phyloP scores from a whole-genome alignment of 2,888 invertebrate genomes.

The Protonemura montana region DNA sequence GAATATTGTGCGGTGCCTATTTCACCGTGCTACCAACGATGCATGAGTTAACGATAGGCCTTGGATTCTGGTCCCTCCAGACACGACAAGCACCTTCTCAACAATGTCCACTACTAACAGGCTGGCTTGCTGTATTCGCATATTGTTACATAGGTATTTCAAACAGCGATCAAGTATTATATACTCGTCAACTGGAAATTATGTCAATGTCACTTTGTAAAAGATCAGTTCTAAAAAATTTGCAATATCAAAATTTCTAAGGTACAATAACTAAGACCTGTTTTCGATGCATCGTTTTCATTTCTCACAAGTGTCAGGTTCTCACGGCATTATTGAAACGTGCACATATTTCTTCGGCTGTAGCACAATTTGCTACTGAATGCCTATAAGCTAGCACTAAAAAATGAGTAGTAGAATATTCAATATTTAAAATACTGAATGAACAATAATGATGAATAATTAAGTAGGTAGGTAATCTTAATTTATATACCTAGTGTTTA shows the following conservation, averaged over 20 bases:
- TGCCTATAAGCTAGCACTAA: not conserved
- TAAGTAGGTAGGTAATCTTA: not conserved
- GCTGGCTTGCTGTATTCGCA: not conserved
- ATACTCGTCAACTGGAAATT: not conserved
- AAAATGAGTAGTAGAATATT: not conserved
- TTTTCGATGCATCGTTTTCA: not conserved
- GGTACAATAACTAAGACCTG: not conserved
- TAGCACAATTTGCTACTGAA: not conserved
- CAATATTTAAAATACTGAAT: constrained; percentile 20
- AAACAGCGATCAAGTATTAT: not conserved
- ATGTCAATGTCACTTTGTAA: constrained; percentile 21
- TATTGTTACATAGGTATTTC: not conserved
- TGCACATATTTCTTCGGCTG: not conserved
- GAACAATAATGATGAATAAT: not conserved
- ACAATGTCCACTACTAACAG: not conserved
- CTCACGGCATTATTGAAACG: not conserved
- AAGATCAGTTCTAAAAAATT: constrained; percentile 2
- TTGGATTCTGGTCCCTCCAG: constrained; percentile 29
- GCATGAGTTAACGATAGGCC: constrained; percentile 23
- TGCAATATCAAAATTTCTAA: constrained; percentile 19
- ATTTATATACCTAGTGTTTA: not conserved
- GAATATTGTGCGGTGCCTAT: constrained; percentile 13
- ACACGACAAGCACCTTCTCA: not conserved
- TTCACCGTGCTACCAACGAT: not conserved
- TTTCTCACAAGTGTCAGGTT: not conserved